These are phyloP conservation scores for Drosophila lacicola DNA, from an alignment of 2,888 invertebrate species.

Conservation along the genomic window DNA sequence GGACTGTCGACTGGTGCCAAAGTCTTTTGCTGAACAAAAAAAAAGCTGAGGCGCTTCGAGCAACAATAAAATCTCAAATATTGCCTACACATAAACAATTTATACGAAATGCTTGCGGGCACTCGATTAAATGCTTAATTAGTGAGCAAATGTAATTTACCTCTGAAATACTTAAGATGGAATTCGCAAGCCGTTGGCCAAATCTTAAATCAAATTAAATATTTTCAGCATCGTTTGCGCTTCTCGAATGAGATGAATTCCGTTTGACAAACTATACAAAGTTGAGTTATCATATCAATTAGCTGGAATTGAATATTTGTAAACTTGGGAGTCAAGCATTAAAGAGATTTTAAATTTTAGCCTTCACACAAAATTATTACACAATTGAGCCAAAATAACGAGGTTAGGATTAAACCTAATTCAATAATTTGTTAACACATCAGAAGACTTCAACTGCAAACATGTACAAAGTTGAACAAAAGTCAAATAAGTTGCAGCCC, in stretches of 20 bases:
- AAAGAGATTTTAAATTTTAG: too few species aligned
- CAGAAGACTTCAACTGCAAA: too few species aligned
- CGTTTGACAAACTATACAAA: too few species aligned
- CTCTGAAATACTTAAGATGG: neutral
- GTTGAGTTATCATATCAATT: too few species aligned
- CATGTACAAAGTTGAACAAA: too few species aligned
- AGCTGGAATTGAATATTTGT: too few species aligned
- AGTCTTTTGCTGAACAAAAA: neutral
- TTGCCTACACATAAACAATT: constrained; percentile 5
- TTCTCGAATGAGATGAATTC: neutral
- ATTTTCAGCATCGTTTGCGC: neutral
- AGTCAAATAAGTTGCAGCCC: too few species aligned
- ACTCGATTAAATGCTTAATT: constrained; percentile 4
- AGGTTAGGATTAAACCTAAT: too few species aligned
- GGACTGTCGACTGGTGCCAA: constrained; percentile 9
- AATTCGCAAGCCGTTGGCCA: neutral
- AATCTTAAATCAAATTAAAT: constrained; percentile 3
- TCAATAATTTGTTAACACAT: too few species aligned
- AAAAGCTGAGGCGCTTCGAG: neutral
- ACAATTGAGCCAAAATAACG: too few species aligned
- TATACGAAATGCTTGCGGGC: neutral
- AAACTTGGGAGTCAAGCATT: too few species aligned
- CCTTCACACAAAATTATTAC: too few species aligned
- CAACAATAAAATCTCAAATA: constrained; percentile 6
- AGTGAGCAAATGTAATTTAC: constrained; percentile 1